Conservation (phyloP, 2,888 invertebrate species). For the Leptinotarsa rubiginosa region DNA sequence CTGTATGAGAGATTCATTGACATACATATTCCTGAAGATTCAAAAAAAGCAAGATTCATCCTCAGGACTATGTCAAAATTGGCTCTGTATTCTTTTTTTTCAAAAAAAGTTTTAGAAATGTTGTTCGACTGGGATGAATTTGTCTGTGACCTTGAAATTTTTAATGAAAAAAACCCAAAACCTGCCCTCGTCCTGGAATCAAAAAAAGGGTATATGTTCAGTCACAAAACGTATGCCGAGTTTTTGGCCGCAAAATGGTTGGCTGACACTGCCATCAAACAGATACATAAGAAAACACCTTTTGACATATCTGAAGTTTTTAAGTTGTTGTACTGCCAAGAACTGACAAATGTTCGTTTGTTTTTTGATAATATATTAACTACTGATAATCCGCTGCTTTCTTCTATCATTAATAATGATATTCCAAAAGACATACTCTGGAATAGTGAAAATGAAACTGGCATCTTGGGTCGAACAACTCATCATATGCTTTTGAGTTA, state of each 20-base stretch:
- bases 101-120: background rate
- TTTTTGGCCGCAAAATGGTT: constrained; percentile 33
- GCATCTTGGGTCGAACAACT: constrained; percentile 26
- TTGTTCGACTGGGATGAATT: constrained; percentile 31
- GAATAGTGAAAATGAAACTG: background rate
- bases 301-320: constrained; percentile 16
- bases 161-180: constrained; percentile 24
- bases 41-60: constrained; percentile 10
- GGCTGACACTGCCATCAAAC: constrained; percentile 20
- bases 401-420: constrained; percentile 10
- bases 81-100: constrained; percentile 29
- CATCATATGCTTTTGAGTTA: constrained; percentile 26
- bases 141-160: constrained; percentile 7
- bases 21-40: background rate
- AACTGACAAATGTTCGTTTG: constrained; percentile 27
- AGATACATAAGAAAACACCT: constrained; percentile 23
- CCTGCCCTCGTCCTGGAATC: constrained; percentile 16
- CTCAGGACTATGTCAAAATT: constrained; percentile 29
- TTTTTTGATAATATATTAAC: constrained; percentile 32
- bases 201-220: constrained; percentile 18
- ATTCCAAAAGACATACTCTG: background rate
- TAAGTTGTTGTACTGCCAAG: constrained; percentile 23
- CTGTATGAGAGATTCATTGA: constrained; percentile 30
- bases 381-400: background rate
- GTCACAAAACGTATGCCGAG: constrained; percentile 36